These are phyloP conservation scores for Chromobotia macracanthus DNA, from an alignment of 2,797 vertebrate species.

Conservation along the genomic window DNA sequence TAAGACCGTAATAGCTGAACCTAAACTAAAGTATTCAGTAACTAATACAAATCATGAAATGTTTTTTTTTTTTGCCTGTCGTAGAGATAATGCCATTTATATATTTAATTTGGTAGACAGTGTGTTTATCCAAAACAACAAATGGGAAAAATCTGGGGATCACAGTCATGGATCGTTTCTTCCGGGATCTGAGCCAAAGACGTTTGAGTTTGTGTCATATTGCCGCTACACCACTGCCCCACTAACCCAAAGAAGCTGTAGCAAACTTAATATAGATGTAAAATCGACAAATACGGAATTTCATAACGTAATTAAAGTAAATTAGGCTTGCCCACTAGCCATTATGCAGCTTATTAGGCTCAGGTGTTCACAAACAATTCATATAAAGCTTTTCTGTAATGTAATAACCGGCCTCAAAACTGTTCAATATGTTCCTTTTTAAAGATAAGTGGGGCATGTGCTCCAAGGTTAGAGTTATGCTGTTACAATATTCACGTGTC, in stretches of 20 bases:
- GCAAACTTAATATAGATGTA: too few species aligned
- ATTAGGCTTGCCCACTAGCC: background rate
- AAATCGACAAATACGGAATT: too few species aligned
- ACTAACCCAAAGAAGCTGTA: too few species aligned
- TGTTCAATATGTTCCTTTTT: constrained; percentile 11
- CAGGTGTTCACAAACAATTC: background rate
- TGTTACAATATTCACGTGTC: background rate
- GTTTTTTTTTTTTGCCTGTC: background rate
- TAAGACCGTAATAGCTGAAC: too few species aligned
- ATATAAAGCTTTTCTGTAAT: background rate
- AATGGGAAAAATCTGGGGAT: background rate
- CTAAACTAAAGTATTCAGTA: background rate
- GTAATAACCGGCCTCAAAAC: constrained; percentile 6
- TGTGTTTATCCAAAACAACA: background rate
- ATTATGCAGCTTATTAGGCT: background rate
- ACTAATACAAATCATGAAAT: background rate
- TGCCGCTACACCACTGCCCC: too few species aligned
- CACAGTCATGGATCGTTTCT: background rate
- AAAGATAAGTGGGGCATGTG: background rate
- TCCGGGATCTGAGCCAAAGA: background rate
- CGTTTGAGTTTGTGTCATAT: too few species aligned
- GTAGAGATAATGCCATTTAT: background rate
- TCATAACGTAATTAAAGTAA: too few species aligned
- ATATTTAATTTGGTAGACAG: background rate
- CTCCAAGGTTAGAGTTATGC: background rate